phyloP scores from a whole-genome alignment of 2,113 vertebrate species.

The Calidris pygmaea region DNA sequence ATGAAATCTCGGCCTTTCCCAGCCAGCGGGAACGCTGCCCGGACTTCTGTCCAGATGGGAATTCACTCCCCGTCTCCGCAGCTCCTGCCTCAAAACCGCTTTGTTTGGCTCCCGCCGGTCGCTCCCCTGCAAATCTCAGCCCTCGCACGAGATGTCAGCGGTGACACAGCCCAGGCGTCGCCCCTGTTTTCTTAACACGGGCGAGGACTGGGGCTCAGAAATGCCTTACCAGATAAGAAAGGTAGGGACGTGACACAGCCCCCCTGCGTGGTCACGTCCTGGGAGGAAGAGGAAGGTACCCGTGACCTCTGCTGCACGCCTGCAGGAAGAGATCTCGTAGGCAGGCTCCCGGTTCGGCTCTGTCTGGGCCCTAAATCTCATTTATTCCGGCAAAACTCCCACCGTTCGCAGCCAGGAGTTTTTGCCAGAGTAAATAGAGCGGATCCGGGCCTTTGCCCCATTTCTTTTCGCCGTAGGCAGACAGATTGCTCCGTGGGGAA shows the following conservation, averaged over 20 bases:
- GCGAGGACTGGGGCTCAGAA: background rate
- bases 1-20: background rate
- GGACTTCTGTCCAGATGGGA: background rate
- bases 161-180: background rate
- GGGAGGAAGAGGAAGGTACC: background rate
- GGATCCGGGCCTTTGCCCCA: background rate
- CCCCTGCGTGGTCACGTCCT: rapidly evolving
- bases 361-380: background rate
- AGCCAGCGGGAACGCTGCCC: background rate
- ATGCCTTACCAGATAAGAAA: background rate
- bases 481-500: background rate
- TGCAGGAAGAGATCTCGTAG: background rate
- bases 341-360: background rate
- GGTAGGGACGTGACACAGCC: background rate
- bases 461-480: rapidly evolving
- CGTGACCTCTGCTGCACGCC: background rate
- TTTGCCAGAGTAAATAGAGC: constrained; percentile 8
- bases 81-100: background rate
- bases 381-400: background rate
- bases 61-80: background rate
- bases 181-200: background rate
- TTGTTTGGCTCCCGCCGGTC: background rate
- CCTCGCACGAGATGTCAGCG: background rate
- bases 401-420: rapidly evolving
- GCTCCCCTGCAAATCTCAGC: background rate